Base-by-base conservation (phyloP, 2,113 vertebrate genomes). In the Actenoides hombroni region DNA sequence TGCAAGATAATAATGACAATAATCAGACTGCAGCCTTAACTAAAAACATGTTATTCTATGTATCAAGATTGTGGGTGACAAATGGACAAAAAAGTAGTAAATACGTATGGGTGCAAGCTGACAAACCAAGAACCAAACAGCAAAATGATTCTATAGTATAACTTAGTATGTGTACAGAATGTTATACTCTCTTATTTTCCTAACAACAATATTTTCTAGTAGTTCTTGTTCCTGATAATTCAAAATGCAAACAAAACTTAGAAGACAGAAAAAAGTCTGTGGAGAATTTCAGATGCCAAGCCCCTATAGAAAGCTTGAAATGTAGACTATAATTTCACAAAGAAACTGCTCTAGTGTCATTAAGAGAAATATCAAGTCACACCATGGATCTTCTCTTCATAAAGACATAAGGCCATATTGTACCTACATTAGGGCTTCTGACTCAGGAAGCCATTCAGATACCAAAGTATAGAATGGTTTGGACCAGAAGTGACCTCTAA, bases 131-230 rank as follows among this genome's bases (percentile, higher is more conserved):
- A 84, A 64, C 11, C 23, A 13, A 88, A 70, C 1, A 29, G 68
- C 28, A 79, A 40, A 83, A 88, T 5, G 2, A 44, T 68, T 77
- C 73, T 74, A 56, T 11, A 56, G 54, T 7, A 24, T 39, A 82
- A 48, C 17, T 74, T 63, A 54, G 4, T 28, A 76, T 0, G 0
- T 37, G 44, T 29, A 86, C 10, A 20, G 15, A 74, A 73, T 10
- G 12, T 65, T 73, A 49, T 7, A 67, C 4, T 65, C 0, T 0
- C 7, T 77, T 86, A 59, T 65, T 91, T 71, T 87, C 44, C 33
- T 65, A 92, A 37, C 10, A 46, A 44, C 14, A 56, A 3, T 56
- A 53, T 44, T 80, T 90, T 73, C 51, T 67, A 10, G 6, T 17
- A 3, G 7, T 64, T 83, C 68, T 83, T 78, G 12, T 3, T 75